Base-by-base conservation (phyloP, 2,888 invertebrate species). In the Drosophila lacicola region DNA sequence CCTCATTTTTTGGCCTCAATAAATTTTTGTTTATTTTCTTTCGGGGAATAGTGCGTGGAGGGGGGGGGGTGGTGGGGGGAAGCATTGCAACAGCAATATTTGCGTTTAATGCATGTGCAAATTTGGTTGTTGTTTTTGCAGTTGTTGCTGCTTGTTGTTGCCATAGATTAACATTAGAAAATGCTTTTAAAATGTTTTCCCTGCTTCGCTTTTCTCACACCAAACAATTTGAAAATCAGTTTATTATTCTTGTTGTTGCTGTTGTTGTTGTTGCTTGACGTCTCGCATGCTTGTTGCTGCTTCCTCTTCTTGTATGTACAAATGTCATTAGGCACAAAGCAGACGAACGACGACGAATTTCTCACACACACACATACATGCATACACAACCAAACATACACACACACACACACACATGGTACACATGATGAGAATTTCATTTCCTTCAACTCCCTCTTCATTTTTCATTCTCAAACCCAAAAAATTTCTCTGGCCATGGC, bases 321-420 rank as follows among this genome's bases (percentile, higher is more conserved):
- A 88, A 89, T 89, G 88, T 85, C 90, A 89, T 85, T 85, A 88
- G 74, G 77, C 74, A 73, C 74, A 74, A 78, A 62, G 65, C 63
- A 81, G 67, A 83, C 67, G 61, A 69, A 50, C 62, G 39, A 51
- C 51, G 44, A 53, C 39, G 44, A 67, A 39, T 51, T 33, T 73
- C 49, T 45, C 64, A 42, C 17, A 41, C 13, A 44, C 57, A 36
- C 42, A 29, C 25, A 49, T 36, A 60, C 47, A 44, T 14, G 34
- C 36, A 36, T 29, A 41, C 34, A 39, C 19, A 44, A 2, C 42
- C 39, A 21, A 13, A 36, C 6, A 34, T 8, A 5, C 11, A 51
- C 13, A 68, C n/a, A 10, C 33, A 29, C n/a, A 21, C 41, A 25
- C 25, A 17, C 14, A 14, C 34, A 42, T 21, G 29, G 17, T 21